Base-by-base conservation (phyloP, 2,113 vertebrate species). In the Xyrauchen texanus region DNA sequence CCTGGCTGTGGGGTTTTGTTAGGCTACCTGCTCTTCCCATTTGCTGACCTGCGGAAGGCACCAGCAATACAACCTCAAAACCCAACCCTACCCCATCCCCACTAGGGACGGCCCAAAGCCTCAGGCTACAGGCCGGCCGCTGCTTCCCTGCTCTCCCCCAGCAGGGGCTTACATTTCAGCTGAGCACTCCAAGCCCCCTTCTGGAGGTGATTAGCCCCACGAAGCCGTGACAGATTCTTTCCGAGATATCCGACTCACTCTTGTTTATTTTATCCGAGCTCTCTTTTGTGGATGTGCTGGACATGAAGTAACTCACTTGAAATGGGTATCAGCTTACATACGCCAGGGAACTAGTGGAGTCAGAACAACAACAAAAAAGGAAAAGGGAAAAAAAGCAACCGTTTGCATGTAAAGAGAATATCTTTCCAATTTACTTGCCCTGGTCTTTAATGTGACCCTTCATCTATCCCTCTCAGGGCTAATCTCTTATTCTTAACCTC, bases 221-320 rank as follows among this genome's bases (percentile, higher is more conserved):
- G 97, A 98, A 99, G 95, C 95, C 96, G 96, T 98, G 96, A 98
- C 97, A 99, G 97, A 99, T 98, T 98, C 96, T 97, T 98, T 97
- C 96, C 96, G 96, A 98, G 97, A 98, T 99, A 98, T 96, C 95
- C 92, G 94, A 97, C 95, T 95, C 96, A 94, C 93, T 62, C 91
- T 91, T 98, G 97, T 99, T 99, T 99, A 99, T 98, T 97, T 98
- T 98, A 99, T 97, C 96, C 95, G 92, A 94, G 95, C 95, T 96
- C 95, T 97, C 89, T 81, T 97, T 95, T 96, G 95, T 97, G 96
- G 95, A 98, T 97, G 96, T 98, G 96, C 95, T 98, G 96, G 96
- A 98, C 96, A 98, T 94, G 96, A 98, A 85, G 95, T 96, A 97
- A 97, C 96, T 94, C 95, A 96, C 96, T 99, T 89, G 91, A 93